Base-by-base conservation (phyloP, 1,140 invertebrate genomes). In the Choristoneura fumiferana region DNA sequence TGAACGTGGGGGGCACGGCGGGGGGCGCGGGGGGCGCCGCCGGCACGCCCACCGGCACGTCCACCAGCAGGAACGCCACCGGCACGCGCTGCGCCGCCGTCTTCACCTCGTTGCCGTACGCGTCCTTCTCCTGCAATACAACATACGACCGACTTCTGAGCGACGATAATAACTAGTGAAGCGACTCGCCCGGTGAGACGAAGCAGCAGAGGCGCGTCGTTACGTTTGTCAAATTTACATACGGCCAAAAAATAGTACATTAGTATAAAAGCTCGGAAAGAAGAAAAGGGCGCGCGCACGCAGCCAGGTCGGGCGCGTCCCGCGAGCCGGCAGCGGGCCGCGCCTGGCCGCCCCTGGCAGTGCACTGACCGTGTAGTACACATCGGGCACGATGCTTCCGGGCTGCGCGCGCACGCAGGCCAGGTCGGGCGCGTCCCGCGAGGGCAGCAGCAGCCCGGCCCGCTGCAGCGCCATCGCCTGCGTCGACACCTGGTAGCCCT, bases 401-500 rank as follows among this genome's bases (percentile, higher is more conserved):
- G 97, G 95, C 45, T 93, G 98, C 88, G 99, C 98, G 58, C 95
- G 94, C 36, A 99, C 94, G 90, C 98, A 99, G 53, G 96, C 98
- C 43, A 99, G 92, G 89, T 99, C 98, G 37, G 98, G 97, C 54
- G 96, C 96, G 92, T 99, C 98, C 89, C 96, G 95, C 6, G 99
- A 99, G 36, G 99, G 99, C 69, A 99, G 91, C 56, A 99, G 91
- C 88, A 98, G 98, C 67, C 95, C 93, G 86, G 99, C 98, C 49
- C 96, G 91, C 34, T 99, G 98, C 73, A 99, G 90, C 45, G 98
- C 96, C 95, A 98, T 97, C 84, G 98, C 99, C 89, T 99, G 99
- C 90, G 98, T 97, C 12, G 98, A 99, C 45, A 99, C 98, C 90
- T 99, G 97, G 91, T 99, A 99, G 13, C 98, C 98, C 85, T 99